These are phyloP conservation scores for Musca domestica DNA, from an alignment of 1,140 invertebrate species.

Conservation along the genomic window DNA sequence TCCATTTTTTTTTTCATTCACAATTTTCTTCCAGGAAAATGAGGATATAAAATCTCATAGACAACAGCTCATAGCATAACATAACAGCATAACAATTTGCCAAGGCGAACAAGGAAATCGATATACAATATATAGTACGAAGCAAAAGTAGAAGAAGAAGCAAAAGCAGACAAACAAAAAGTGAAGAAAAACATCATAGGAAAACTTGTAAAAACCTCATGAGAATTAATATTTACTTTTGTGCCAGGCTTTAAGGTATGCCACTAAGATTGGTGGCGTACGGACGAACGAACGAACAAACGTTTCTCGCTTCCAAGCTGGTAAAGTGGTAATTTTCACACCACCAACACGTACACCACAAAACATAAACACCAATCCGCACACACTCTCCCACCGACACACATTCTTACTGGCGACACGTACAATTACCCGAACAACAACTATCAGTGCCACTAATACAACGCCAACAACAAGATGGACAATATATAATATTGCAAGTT, in stretches of 20 bases:
- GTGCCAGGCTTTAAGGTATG: neutral
- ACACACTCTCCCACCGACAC: no score
- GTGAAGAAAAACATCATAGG: neutral
- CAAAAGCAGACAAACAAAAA: neutral
- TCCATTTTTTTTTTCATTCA: no score
- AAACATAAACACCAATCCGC: no score
- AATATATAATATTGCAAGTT: neutral
- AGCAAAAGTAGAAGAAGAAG: neutral
- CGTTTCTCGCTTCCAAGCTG: neutral
- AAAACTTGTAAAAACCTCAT: neutral
- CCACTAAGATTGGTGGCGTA: neutral
- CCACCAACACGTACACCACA: constrained; percentile 9
- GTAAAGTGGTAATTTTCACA: constrained; percentile 12
- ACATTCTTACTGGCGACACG: no score
- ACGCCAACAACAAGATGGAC: neutral
- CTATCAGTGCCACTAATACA: neutral
- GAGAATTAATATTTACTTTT: constrained; percentile 13
- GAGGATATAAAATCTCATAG: no score
- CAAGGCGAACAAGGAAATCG: no score
- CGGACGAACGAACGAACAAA: neutral
- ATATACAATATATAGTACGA: neutral
- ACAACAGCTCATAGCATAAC: no score
- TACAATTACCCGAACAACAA: neutral
- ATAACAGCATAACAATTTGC: no score
- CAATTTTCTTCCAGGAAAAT: no score